Evolutionary conservation across 2,888 invertebrate species (phyloP).

Genomic region (Lobophora halterata): DNA sequence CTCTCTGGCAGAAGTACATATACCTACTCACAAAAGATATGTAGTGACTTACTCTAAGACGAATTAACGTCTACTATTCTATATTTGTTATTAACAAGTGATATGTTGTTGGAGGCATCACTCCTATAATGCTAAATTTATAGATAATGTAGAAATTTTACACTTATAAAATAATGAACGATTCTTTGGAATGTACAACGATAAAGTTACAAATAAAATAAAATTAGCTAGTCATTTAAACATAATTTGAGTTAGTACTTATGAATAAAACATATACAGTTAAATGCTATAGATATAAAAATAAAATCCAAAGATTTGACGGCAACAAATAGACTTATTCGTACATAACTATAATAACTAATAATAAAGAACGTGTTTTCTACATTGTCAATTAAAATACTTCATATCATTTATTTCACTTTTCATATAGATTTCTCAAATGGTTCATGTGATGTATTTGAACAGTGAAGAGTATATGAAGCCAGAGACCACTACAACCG

Average conservation of each 20-base stretch:
- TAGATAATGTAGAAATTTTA: constrained; percentile 58
- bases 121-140: constrained; percentile 67
- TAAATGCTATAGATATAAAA: constrained; percentile 47
- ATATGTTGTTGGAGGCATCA: constrained; percentile 77
- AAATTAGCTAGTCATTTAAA: too few relatives aligned
- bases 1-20: constrained; percentile 44
- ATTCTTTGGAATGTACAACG: constrained; percentile 54
- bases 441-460: constrained; percentile 49
- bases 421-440: constrained; percentile 13
- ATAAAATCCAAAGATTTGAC: constrained; percentile 58
- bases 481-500: constrained; percentile 38
- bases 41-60: constrained; percentile 69
- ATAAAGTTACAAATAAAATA: too few relatives aligned
- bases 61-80: constrained; percentile 70
- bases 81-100: constrained; percentile 79
- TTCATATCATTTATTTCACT: constrained; percentile 25
- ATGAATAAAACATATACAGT: constrained; percentile 65
- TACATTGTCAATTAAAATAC: too few relatives aligned
- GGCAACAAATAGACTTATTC: constrained; percentile 45
- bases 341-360: constrained; percentile 41
- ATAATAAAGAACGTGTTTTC: constrained; percentile 36
- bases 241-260: constrained; percentile 72
- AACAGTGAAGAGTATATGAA: constrained; percentile 48
- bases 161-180: constrained; percentile 60
- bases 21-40: constrained; percentile 63